Evolutionary conservation across 2,888 invertebrate genomes (phyloP), one percentile per base, ranked within the genome.

Genomic region (Ecdyonurus torrentis): DNA sequence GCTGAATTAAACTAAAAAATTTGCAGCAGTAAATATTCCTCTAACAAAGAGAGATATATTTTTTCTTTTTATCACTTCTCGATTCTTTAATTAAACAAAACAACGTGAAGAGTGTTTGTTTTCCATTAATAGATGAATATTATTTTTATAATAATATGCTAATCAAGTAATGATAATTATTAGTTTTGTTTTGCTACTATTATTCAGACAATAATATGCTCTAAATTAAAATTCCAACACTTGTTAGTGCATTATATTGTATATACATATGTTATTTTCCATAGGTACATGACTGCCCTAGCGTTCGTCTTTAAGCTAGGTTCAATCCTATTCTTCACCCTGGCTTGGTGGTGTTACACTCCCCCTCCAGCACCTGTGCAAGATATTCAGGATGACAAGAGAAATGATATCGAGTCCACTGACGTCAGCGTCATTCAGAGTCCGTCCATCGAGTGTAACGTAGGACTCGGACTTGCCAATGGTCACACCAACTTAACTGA

Each of bases 341-440:
- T 84, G 52, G 86, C 89, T 61, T 85, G 87, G 85, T 82, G 85
- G 81, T 83, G 82, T 71, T 88, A 89, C 75, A 81, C 83, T 61
- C 83, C 86, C 22, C 86, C 87, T 15, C 63, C 52, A 10, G 25
- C 59, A 10, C n/a, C n/a, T n/a, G 55, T 10, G 55, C 19, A 7
- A 5, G 37, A 15, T 15, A 37, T 10, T 5, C 7, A 5, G 5
- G 37, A 37, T 37, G 37, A 37, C 15, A 37, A 37, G 37, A 15
- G 7, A 15, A 37, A 15, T 5, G 15, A 7, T 7, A 5, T 5
- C 5, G 55, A 55, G 22, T 55, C 55, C 5, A 55, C 55, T 7
- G 55, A 55, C n/a, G 22, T 55, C 15, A 55, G 55, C n/a, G 5
- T 55, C 5, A n/a, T 55, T n/a, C 55, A 55, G 55, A 55, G 55